Conservation (phyloP, 2,888 invertebrate genomes). For the Periphyllus acericola region DNA sequence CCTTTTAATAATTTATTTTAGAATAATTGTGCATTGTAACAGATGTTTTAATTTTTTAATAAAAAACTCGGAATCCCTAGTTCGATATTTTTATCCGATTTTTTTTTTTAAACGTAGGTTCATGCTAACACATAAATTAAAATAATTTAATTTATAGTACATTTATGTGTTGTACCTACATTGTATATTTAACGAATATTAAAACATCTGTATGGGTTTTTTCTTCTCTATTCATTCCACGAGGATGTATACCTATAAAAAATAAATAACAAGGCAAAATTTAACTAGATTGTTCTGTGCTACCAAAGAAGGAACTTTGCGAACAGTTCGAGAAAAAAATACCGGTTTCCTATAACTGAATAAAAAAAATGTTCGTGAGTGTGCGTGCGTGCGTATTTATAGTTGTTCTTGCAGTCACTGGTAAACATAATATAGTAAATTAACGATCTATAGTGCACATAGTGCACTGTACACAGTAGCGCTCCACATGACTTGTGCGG, state of each 20-base stretch:
- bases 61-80: too few relatives aligned
- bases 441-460: slow-evolving; percentile 25
- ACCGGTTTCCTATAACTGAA: background rate
- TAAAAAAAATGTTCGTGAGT: background rate
- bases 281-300: slow-evolving; percentile 24
- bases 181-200: background rate
- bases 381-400: slow-evolving; percentile 8
- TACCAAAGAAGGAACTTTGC: slow-evolving; percentile 47
- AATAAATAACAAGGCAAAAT: slow-evolving; percentile 19
- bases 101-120: background rate
- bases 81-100: background rate
- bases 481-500: slow-evolving; percentile 14
- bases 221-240: background rate
- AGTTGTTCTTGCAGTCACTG: background rate
- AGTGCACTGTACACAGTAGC: slow-evolving; percentile 22
- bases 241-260: background rate
- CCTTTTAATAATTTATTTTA: background rate
- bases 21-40: too few relatives aligned
- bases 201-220: background rate
- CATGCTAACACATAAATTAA: background rate
- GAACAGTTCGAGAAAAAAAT: slow-evolving; percentile 25
- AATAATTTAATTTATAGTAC: background rate
- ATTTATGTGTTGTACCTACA: too few relatives aligned
- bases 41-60: too few relatives aligned
- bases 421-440: slow-evolving; percentile 42